A percentile compares a stretch with the other conserved stretches of the same genome.
Evolutionary conservation across 1,140 invertebrate genomes (phyloP).

Genomic region (Diachasma alloeum): DNA sequence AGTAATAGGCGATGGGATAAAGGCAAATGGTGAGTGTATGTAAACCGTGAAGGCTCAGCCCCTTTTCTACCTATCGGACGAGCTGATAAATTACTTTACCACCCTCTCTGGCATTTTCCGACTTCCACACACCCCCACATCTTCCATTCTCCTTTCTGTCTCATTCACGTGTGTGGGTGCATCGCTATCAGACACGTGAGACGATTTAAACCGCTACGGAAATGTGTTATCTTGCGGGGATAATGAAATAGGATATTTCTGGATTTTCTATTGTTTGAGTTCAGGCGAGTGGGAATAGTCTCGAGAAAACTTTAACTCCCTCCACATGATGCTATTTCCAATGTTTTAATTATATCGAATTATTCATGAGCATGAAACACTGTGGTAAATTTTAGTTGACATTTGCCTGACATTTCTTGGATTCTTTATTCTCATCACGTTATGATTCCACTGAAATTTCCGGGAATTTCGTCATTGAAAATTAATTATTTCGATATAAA

Average conservation of each 20-base stretch:
- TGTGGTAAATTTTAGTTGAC: no score
- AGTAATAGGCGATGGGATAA: not conserved
- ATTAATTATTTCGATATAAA: no score
- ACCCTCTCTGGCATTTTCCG: slow-evolving; percentile 4
- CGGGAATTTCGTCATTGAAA: not conserved
- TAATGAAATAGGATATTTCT: slow-evolving; percentile 8
- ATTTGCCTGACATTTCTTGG: no score
- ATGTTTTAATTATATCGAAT: no score
- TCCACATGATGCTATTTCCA: no score
- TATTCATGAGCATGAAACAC: no score
- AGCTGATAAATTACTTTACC: slow-evolving; percentile 10
- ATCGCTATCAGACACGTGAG: slow-evolving; percentile 9
- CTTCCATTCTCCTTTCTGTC: not conserved
- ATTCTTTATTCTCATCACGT: no score
- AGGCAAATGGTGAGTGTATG: not conserved
- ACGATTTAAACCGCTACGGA: slow-evolving; percentile 4
- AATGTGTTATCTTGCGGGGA: slow-evolving; percentile 1
- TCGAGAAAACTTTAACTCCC: not conserved
- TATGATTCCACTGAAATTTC: not conserved
- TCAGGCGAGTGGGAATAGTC: not conserved
- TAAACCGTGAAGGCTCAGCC: slow-evolving; percentile 4
- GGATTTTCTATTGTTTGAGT: not conserved
- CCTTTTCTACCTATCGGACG: slow-evolving; percentile 1
- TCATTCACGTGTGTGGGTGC: not conserved
- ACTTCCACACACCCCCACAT: not conserved